Conservation (phyloP, 2,888 invertebrate species). For the Phalera bucephala region DNA sequence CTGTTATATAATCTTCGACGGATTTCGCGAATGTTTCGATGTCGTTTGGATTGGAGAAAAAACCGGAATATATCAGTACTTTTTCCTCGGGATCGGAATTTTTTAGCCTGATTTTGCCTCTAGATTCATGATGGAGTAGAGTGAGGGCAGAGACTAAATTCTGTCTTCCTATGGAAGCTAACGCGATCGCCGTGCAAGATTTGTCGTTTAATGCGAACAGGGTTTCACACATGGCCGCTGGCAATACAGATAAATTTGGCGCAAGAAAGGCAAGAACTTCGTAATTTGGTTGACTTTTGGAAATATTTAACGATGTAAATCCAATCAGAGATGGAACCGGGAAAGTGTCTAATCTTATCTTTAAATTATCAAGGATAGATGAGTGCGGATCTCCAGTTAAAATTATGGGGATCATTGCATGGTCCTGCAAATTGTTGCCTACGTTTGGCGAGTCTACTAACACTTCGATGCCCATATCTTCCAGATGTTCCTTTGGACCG, state of each 20-base stretch:
- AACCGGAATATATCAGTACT: conserved; percentile 35
- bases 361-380: conserved; percentile 17
- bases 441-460: conserved; percentile 43
- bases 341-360: conserved; percentile 34
- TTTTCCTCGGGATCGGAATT: conserved; percentile 41
- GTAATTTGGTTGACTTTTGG: conserved; percentile 47
- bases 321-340: conserved; percentile 45
- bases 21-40: conserved; percentile 36
- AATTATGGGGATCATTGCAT: conserved; percentile 40
- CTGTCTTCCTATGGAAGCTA: conserved; percentile 30
- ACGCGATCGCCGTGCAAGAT: conserved; percentile 34
- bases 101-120: conserved; percentile 43
- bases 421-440: conserved; percentile 52
- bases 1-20: conserved; percentile 36
- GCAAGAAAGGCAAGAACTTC: conserved; percentile 35
- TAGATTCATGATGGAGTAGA: conserved; percentile 42
- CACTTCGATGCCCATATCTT: conserved; percentile 33
- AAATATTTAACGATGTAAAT: conserved; percentile 39
- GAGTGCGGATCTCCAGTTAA: conserved; percentile 31
- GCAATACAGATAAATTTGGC: conserved; percentile 31
- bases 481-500: conserved; percentile 43
- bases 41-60: conserved; percentile 36
- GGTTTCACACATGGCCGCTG: conserved; percentile 33
- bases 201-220: conserved; percentile 35
- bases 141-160: conserved; percentile 37